Evolutionary conservation across 2,113 vertebrate genomes (phyloP), one percentile per base, ranked within the genome.

Genomic region (Nestor notabilis): DNA sequence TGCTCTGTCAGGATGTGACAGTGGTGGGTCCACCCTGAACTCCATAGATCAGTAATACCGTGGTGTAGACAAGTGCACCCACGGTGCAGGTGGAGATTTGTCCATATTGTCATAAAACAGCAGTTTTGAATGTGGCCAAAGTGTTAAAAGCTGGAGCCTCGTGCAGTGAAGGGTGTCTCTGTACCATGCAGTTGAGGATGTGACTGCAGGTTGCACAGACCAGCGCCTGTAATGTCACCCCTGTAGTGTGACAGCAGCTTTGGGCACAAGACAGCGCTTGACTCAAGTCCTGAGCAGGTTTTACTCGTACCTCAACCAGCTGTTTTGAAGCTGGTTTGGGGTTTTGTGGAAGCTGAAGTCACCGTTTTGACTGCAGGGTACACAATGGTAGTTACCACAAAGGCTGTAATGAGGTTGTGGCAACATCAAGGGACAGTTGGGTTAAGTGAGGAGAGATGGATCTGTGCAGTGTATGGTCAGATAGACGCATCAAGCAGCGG

Each of bases 101-200:
- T 28, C 74, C 18, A 0, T 3, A 3, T 9, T n/a, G 41, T 37
- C 5, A 7, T 28, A 14, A 7, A 14, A 20, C n/a, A 10, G 3
- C 4, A 23, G 31, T 7, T 61, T 61, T 49, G 47, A n/a, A 14
- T 13, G 3, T 4, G 35, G 33, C 11, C 52, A 4, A 11, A 23
- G 28, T 0, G 2, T 66, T 72, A 27, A 13, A 13, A 41, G 20
- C 83, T 19, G n/a, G 43, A 10, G 21, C 35, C 46, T 37, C 1
- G 0, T 14, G 10, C 0, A 0, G 31, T 2, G 11, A 33, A 20
- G 35, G 50, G 44, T 10, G 10, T 56, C 17, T 56, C 52, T 37
- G 2, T 35, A 1, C 49, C 2, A 1, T 1, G 3, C 4, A 5
- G 43, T 17, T 61, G 27, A 56, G 46, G 65, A 11, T 0, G 5